Evolutionary conservation across 37 sponge, comb jelly and placozoan species (phyloP).

Genomic region (Dysidea cf. avara): DNA sequence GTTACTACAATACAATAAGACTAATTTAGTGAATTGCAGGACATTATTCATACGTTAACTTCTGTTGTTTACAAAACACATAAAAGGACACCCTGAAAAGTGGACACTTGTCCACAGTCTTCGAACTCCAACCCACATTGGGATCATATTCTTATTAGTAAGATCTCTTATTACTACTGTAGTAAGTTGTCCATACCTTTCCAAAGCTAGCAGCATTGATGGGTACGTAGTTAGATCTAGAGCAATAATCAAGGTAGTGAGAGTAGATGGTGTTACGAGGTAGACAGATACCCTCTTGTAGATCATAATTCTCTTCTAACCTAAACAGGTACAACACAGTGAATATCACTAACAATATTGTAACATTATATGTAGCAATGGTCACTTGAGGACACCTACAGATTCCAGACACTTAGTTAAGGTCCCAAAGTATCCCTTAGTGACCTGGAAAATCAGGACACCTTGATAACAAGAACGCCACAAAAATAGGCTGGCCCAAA

Average conservation of each 20-base stretch:
- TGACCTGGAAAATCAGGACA: too few species aligned
- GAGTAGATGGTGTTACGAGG: constrained; percentile 89
- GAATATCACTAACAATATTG: neutral
- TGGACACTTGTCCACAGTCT: too few species aligned
- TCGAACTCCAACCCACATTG: too few species aligned
- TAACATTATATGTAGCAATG: neutral
- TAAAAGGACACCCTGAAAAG: too few species aligned
- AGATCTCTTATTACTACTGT: too few species aligned
- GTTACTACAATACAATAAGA: neutral
- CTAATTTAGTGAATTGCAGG: too few species aligned
- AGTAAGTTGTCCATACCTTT: constrained; percentile 83
- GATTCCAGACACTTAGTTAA: too few species aligned
- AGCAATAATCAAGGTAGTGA: constrained; percentile 90
- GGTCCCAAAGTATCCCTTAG: too few species aligned
- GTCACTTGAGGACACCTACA: constrained; percentile 1
- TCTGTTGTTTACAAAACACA: too few species aligned
- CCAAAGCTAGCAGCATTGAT: constrained; percentile 99
- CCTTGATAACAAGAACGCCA: neutral
- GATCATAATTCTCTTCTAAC: constrained; percentile 86
- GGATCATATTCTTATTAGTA: too few species aligned
- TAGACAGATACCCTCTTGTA: constrained; percentile 83
- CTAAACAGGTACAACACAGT: constrained; percentile 21
- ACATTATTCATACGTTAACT: too few species aligned
- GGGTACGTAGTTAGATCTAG: constrained; percentile 61
- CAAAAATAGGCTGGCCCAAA: neutral